phyloP scores from a whole-genome alignment of 2,797 vertebrate genomes.

The Micrastur ruficollis region DNA sequence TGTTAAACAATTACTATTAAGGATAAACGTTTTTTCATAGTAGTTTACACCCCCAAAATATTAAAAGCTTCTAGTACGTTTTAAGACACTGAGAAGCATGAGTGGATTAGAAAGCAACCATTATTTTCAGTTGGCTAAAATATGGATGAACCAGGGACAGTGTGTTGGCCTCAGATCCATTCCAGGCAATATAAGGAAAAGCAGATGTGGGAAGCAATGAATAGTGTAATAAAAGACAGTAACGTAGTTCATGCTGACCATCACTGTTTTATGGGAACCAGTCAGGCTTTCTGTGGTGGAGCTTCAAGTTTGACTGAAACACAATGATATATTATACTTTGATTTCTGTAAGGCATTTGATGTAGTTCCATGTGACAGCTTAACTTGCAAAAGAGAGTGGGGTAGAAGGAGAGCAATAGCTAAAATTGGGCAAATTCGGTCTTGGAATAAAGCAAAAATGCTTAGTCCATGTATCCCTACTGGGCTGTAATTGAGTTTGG shows the following conservation, averaged over 20 bases:
- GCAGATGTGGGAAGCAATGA: background rate
- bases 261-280: background rate
- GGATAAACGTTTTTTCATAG: background rate
- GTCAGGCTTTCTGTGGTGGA: background rate
- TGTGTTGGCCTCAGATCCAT: background rate
- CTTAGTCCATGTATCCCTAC: accelerated
- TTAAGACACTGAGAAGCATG: background rate
- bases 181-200: background rate
- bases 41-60: background rate
- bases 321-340: background rate
- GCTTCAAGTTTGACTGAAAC: background rate
- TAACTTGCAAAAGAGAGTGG: background rate
- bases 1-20: background rate
- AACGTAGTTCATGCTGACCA: background rate
- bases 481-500: background rate
- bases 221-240: background rate
- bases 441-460: background rate
- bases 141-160: background rate
- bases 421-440: background rate
- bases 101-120: background rate
- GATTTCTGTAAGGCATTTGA: background rate
- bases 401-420: background rate
- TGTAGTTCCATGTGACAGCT: accelerated
- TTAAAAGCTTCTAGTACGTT: background rate
- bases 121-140: background rate